Conservation (phyloP, 2,113 vertebrate genomes). For the Equus quagga region DNA sequence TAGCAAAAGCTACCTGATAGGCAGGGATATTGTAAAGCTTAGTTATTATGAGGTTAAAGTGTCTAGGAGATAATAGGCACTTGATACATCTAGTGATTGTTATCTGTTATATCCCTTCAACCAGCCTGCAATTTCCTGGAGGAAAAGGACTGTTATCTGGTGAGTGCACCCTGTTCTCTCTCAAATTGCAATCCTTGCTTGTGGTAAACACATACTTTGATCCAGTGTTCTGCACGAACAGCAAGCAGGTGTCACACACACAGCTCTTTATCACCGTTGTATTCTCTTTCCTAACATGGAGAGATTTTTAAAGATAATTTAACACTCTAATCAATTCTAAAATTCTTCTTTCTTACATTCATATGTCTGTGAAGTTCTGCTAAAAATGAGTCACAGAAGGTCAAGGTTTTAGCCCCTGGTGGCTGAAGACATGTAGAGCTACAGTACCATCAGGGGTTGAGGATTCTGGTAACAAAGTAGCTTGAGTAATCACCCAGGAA, state of each 20-base stretch:
- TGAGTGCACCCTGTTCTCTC: not conserved
- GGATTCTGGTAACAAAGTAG: not conserved
- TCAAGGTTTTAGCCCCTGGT: not conserved
- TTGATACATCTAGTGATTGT: not conserved
- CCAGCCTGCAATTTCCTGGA: not conserved
- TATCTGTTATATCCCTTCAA: not conserved
- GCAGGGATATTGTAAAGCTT: not conserved
- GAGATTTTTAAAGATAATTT: not conserved
- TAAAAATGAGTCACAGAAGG: constrained; percentile 5
- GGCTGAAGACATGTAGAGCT: not conserved
- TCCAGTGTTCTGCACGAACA: not conserved
- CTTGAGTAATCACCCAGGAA: constrained; percentile 12
- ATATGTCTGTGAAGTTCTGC: not conserved
- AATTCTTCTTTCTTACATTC: not conserved
- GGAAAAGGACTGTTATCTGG: not conserved
- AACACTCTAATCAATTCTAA: not conserved
- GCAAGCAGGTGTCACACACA: not conserved
- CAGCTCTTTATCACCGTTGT: not conserved
- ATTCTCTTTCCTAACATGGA: constrained; percentile 15
- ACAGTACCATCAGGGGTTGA: not conserved
- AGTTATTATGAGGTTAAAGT: not conserved
- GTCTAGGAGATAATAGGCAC: not conserved
- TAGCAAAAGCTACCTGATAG: not conserved
- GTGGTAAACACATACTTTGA: not conserved
- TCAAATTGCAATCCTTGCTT: not conserved